These are phyloP conservation scores for Eutolmus rufibarbis DNA, from an alignment of 2,888 invertebrate genomes.

Conservation along the genomic window DNA sequence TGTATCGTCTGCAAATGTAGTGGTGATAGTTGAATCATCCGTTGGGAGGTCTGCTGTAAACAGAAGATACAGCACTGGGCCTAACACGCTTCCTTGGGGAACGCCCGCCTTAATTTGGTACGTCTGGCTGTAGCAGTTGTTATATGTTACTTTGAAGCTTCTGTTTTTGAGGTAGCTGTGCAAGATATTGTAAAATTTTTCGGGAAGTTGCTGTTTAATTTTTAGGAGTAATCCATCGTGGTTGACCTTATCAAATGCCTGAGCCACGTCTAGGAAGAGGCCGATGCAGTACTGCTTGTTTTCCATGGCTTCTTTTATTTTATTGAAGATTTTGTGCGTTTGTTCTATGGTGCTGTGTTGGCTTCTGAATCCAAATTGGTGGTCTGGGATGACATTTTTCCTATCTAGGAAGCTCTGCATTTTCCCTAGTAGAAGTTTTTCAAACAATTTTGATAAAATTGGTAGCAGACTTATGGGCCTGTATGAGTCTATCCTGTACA, in stretches of 20 bases:
- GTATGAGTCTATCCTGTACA: not conserved
- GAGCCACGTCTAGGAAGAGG: not conserved
- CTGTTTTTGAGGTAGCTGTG: not conserved
- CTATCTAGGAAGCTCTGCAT: not conserved
- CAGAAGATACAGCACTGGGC: not conserved
- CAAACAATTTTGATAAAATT: conserved; percentile 25
- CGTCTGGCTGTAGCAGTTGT: not conserved
- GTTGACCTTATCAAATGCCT: conserved; percentile 15
- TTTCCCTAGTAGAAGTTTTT: not conserved
- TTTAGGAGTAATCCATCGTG: not conserved
- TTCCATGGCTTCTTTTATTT: conserved; percentile 3
- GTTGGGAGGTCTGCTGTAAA: not conserved
- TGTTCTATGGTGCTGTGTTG: not conserved
- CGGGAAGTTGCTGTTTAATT: not conserved
- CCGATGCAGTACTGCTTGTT: not conserved
- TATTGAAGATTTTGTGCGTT: not conserved
- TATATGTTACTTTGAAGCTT: not conserved
- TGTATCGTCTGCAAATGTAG: not conserved
- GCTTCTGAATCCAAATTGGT: conserved; percentile 16
- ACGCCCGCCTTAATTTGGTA: not conserved
- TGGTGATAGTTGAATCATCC: not conserved
- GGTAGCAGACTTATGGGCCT: conserved; percentile 5
- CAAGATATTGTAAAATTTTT: not conserved
- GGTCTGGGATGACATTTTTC: not conserved
- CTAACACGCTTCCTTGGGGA: not conserved